Conservation (phyloP, 2,113 vertebrate species). For the Myrmecobius fasciatus region DNA sequence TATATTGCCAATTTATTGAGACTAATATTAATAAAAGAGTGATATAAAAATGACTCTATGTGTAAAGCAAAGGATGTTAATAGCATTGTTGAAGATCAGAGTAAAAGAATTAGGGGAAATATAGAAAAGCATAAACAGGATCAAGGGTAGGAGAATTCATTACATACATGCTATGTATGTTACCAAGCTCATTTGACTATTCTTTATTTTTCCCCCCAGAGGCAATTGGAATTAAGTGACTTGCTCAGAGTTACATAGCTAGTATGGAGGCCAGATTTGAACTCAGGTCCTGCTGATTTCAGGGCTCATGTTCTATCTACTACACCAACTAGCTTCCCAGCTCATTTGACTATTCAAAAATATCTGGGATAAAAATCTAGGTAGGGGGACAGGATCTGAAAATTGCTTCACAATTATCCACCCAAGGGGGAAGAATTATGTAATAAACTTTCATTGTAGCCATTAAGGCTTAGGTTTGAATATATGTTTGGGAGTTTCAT, state of each 20-base stretch:
- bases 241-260: no score
- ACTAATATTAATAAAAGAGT: background rate
- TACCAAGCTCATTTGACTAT: background rate
- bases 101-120: background rate
- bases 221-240: no score
- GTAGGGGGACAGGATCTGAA: background rate
- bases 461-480: background rate
- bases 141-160: background rate
- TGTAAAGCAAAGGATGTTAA: background rate
- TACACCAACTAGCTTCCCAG: no score
- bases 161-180: background rate
- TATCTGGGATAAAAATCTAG: background rate
- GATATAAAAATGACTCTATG: background rate
- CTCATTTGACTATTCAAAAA: background rate
- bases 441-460: background rate
- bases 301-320: no score
- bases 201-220: no score
- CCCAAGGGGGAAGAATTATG: background rate
- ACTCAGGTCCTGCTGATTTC: no score
- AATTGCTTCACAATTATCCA: background rate
- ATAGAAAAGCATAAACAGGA: background rate
- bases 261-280: no score
- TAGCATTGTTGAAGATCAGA: background rate
- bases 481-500: background rate
- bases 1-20: background rate